These are phyloP conservation scores for Drosophila melanogaster DNA, from an alignment of 1,140 invertebrate species.

Conservation along the genomic window Release_6_plus_ISO1_MT NC_004354.4:4576001-4576500, in stretches of 20 bases:
- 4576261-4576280: constrained; percentile 1
- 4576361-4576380: constrained; percentile 50
- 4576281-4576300: constrained; percentile 7
- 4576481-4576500: constrained; percentile 7
- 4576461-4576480: constrained; percentile 22
- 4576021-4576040: constrained; percentile 80
- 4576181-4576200: constrained; percentile 5
- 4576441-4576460: constrained; percentile 18
- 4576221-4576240: constrained; percentile 30
- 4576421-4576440: constrained; percentile 24
- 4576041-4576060: constrained; percentile 77
- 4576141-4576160: constrained; percentile 44
- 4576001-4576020: constrained; percentile 66
- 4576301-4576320: constrained; percentile 28
- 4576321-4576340: constrained; percentile 23
- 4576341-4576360: constrained; percentile 8
- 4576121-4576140: constrained; percentile 21
- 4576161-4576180: constrained; percentile 7
- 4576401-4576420: constrained; percentile 40
- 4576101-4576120: background rate
- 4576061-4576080: constrained; percentile 9
- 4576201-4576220: background rate
- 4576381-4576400: constrained; percentile 77
- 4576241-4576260: constrained; percentile 4
- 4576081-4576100: background rate